phyloP scores from a whole-genome alignment of 1,140 invertebrate genomes.

The Oedothorax gibbosus region DNA sequence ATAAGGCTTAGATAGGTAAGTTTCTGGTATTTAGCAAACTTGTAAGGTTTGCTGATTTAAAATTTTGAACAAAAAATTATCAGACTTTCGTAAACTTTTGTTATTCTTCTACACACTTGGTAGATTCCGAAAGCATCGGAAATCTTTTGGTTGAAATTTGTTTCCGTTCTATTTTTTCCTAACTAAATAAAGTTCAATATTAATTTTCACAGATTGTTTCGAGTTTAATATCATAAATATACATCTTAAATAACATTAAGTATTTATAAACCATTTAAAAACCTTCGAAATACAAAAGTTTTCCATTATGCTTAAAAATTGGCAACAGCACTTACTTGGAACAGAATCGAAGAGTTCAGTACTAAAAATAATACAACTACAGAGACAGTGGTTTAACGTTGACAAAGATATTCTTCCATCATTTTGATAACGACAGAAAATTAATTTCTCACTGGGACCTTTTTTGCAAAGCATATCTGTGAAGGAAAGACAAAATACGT shows the following conservation, averaged over 20 bases:
- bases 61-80: too few relatives aligned
- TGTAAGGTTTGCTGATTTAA: too few relatives aligned
- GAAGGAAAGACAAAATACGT: background rate
- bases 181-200: background rate
- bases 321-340: conserved; percentile 5
- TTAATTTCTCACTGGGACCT: conserved; percentile 22
- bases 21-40: too few relatives aligned
- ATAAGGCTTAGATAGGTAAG: too few relatives aligned
- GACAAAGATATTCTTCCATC: conserved; percentile 56
- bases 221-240: background rate
- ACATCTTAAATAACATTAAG: background rate
- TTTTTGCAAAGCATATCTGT: conserved; percentile 5
- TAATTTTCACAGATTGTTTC: background rate
- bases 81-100: too few relatives aligned
- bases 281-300: background rate
- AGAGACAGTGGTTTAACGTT: conserved; percentile 59
- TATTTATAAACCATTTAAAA: background rate
- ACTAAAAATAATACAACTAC: conserved; percentile 54
- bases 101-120: too few relatives aligned
- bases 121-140: too few relatives aligned
- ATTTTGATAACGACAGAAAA: conserved; percentile 58
- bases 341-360: background rate
- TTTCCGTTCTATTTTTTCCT: background rate
- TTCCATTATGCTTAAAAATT: background rate
- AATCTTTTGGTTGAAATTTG: too few relatives aligned